Base-by-base conservation (phyloP, 2,113 vertebrate species). In the Macquaria ambigua region DNA sequence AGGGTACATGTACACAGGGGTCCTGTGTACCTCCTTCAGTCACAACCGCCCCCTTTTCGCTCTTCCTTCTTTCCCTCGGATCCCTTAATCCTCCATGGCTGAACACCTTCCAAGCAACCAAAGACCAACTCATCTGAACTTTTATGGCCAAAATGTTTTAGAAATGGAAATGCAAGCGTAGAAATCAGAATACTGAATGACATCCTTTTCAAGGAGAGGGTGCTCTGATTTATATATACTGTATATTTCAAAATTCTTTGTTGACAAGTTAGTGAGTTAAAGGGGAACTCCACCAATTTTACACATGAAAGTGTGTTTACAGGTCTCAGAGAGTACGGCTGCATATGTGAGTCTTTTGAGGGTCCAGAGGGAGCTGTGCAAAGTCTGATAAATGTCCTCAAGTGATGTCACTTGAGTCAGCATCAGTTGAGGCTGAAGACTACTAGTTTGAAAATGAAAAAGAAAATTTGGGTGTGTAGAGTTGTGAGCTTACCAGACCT, bases 61-160 rank as follows among this genome's bases (percentile, higher is more conserved):
- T 71, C 43, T 74, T 77, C 70, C 69, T 41, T 62, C 74, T 87
- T 66, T 74, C 75, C 77, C 74, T 63, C 8, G 37, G 79, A 81
- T 86, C 88, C 84, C 59, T 87, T 93, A 92, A 94, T 93, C 91
- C 93, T 91, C 77, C 6, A 50, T 89, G 78, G 76, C 76, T 90
- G 82, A 93, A 84, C 73, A 89, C 77, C 87, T 90, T 89, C 81
- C 39, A 84, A 89, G 87, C 58, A 10, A 79, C 56, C 55, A 46
- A 75, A 3, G 37, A 80, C 76, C 67, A 84, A 83, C 76, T 91
- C 77, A 69, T 89, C 79, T 86, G 66, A 92, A 90, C 84, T 87
- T 77, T 89, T 87, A 92, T 70, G 41, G 82, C 85, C 71, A 79
- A 85, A 88, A 69, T 81, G 75, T 83, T 89, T 70, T 34, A 67